A percentile compares a stretch with the other conserved stretches of the same genome.
phyloP scores from a whole-genome alignment of 1,140 invertebrate species.

The Papilio xuthus region DNA sequence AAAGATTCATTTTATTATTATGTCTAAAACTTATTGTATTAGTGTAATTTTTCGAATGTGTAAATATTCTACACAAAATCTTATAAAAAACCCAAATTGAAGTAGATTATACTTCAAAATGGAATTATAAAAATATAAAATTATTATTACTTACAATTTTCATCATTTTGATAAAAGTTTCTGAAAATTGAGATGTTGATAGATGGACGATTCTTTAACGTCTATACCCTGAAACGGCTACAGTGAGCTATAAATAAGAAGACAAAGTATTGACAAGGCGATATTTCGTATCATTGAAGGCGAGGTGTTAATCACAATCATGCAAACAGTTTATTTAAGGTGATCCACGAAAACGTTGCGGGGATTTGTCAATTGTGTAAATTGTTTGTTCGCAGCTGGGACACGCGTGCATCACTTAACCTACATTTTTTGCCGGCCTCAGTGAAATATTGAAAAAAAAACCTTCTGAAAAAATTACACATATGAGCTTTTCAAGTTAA shows the following conservation, averaged over 20 bases:
- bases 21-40: too few relatives aligned
- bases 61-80: not conserved
- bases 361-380: slow-evolving; percentile 76
- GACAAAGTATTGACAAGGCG: slow-evolving; percentile 67
- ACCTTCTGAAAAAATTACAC: not conserved
- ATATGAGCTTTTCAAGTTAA: too few relatives aligned
- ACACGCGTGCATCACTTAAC: slow-evolving; percentile 51
- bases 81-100: slow-evolving; percentile 9
- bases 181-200: slow-evolving; percentile 50
- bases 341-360: slow-evolving; percentile 70
- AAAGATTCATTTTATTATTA: too few relatives aligned
- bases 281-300: slow-evolving; percentile 70
- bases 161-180: slow-evolving; percentile 62
- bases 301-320: slow-evolving; percentile 78
- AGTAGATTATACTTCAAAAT: not conserved
- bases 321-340: slow-evolving; percentile 77
- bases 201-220: slow-evolving; percentile 59
- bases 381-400: slow-evolving; percentile 60
- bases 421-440: slow-evolving; percentile 43
- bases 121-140: slow-evolving; percentile 27
- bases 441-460: slow-evolving; percentile 1
- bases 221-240: slow-evolving; percentile 57
- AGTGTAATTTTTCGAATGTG: not conserved
- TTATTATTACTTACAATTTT: slow-evolving; percentile 68
- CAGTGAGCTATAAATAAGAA: slow-evolving; percentile 72